Evolutionary conservation across 2,113 vertebrate species (phyloP).

Genomic region (Hylia prasina): DNA sequence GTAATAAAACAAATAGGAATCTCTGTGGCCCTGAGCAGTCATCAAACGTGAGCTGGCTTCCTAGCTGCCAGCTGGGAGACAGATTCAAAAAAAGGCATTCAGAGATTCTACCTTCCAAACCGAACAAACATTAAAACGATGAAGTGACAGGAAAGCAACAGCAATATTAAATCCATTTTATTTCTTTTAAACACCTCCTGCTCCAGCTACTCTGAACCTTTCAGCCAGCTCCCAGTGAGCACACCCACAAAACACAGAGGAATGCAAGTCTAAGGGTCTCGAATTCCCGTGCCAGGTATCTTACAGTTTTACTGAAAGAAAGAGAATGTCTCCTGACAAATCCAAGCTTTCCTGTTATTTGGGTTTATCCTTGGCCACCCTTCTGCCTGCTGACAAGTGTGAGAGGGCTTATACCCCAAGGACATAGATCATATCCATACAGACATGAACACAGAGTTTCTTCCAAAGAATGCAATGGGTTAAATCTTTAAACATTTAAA

Average conservation of each 20-base stretch:
- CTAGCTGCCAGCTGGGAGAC: not conserved
- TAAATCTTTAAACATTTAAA: not conserved
- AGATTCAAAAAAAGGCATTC: not conserved
- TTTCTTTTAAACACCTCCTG: not conserved
- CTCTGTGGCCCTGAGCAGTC: not conserved
- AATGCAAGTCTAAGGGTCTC: not conserved
- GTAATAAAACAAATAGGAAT: not conserved
- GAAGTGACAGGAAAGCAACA: not conserved
- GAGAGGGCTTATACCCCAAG: not conserved
- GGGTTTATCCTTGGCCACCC: not conserved
- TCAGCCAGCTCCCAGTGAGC: not conserved
- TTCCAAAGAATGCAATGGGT: not conserved
- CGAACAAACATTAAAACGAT: not conserved
- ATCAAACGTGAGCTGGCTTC: not conserved
- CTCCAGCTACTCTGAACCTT: not conserved
- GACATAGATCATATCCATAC: not conserved
- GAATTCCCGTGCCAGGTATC: not conserved
- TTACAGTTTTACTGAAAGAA: not conserved
- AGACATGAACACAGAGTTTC: not conserved
- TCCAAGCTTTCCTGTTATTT: not conserved
- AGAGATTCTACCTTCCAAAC: not conserved
- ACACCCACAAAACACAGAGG: not conserved
- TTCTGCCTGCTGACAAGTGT: not conserved
- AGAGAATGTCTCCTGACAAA: not conserved
- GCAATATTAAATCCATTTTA: not conserved